Percentiles rank a stretch among this genome's conserved stretches.
Evolutionary conservation across 37 sponge, comb jelly and placozoan genomes (phyloP).

Genomic region (Ephydatia muelleri): DNA sequence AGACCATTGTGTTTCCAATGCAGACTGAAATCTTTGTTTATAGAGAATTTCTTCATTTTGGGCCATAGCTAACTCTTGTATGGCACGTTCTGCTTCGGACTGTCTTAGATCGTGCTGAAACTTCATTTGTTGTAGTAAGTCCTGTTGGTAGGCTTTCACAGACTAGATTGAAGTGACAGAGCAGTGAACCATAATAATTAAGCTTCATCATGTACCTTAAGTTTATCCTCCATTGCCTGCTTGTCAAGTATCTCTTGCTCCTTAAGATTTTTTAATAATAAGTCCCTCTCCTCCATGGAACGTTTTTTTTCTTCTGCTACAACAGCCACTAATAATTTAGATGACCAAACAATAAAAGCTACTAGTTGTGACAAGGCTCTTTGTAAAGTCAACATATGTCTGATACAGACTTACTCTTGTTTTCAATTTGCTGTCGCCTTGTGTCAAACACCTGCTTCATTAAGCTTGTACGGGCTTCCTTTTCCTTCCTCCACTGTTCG

Average conservation of each 20-base stretch:
- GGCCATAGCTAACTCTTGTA: constrained; percentile 54
- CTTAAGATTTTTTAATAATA: constrained; percentile 57
- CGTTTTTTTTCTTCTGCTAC: constrained; percentile 61
- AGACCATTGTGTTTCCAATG: constrained; percentile 28
- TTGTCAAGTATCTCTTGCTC: constrained; percentile 74
- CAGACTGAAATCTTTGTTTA: constrained; percentile 46
- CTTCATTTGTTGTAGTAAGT: constrained; percentile 74
- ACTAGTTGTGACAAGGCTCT: too few relatives aligned
- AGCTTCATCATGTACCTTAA: constrained; percentile 17
- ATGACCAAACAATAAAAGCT: not conserved
- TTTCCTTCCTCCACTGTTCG: constrained; percentile 90
- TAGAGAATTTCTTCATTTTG: constrained; percentile 61
- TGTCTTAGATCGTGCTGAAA: constrained; percentile 41
- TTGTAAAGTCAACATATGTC: too few relatives aligned
- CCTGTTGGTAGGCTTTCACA: constrained; percentile 37
- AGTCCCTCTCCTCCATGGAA: constrained; percentile 51
- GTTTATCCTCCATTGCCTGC: constrained; percentile 60
- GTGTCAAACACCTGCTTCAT: constrained; percentile 87
- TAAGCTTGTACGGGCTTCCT: constrained; percentile 85
- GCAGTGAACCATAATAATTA: not conserved
- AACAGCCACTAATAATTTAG: constrained; percentile 44
- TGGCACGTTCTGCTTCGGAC: constrained; percentile 32
- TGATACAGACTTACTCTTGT: constrained; percentile 74
- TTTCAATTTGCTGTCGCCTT: constrained; percentile 82
- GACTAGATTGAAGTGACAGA: not conserved